Evolutionary conservation across 2,888 invertebrate species (phyloP), one percentile per base, ranked within the genome.

Genomic region (Drosophila tanythrix): DNA sequence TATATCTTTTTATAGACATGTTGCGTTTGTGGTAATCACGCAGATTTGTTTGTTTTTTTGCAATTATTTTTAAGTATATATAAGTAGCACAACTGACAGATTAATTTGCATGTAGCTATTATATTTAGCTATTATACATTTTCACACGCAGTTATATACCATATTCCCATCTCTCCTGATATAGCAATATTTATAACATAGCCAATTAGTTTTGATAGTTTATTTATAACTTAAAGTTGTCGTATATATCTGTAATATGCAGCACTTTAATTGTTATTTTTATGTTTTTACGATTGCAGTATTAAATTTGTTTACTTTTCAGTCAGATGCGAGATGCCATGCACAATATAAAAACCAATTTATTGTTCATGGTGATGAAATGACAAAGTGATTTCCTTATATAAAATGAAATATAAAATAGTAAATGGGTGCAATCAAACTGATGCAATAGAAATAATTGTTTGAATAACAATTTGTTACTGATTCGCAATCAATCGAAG

Each of bases 401-500:
- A 31, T 51, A 6, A 25, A 6, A 25, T 36, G 50, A 38, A 31
- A 40, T 43, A 36, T 36, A 36, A 18, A 18, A 38, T 35, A 35
- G 35, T 64, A 58, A 75, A 50, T 64, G 40, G 36, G 21, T 36
- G 52, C 59, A 69, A 25, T 59, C 33, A 31, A 35, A 35, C 33
- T 67, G 5, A 38, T 50, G 52, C 27, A 48, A 46, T 46, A 33
- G 33, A 59, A 58, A 58, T 15, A 25, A 35, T n/a, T 13, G 35
- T 21, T 51, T 29, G 13, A 21, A 27, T 40, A 29, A 52, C 11
- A 13, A 57, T 27, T 36, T 36, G 21, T 36, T 29, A 27, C 31
- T 31, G 33, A 18, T n/a, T 31, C 11, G 5, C 46, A 33, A 43
- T 82, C 64, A 92, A 78, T 92, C 92, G 31, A 92, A 89, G 5